Conservation (phyloP, 2,113 vertebrate species). For the Coptodon rendalli region DNA sequence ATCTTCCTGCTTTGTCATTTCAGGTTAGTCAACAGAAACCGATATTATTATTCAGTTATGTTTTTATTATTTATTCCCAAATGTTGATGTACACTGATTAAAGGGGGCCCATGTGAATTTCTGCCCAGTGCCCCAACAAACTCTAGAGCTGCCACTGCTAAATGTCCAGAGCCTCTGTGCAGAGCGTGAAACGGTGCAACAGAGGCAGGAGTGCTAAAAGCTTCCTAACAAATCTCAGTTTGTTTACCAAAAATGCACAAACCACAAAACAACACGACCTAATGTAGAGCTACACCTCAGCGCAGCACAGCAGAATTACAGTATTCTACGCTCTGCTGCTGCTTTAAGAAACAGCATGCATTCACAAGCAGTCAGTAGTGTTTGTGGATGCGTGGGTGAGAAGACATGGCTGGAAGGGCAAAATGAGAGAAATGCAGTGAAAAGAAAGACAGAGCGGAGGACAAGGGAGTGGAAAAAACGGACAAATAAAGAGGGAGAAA, state of each 20-base stretch:
- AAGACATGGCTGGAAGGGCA: background rate
- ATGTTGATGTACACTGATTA: background rate
- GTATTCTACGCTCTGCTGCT: too few relatives aligned
- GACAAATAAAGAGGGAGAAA: background rate
- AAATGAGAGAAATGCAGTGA: background rate
- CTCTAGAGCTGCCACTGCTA: background rate
- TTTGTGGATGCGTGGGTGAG: background rate
- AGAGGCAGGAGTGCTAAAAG: background rate
- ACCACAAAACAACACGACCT: background rate
- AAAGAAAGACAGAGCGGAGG: background rate
- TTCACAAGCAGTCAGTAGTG: background rate
- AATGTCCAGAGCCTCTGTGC: background rate
- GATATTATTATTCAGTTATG: background rate
- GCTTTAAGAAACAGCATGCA: background rate
- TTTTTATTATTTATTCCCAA: background rate
- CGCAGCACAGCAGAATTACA: background rate
- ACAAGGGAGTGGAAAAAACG: rapidly evolving
- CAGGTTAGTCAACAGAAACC: background rate
- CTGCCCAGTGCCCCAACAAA: background rate
- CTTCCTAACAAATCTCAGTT: background rate
- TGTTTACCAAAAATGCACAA: background rate
- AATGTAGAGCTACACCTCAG: background rate
- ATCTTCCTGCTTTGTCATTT: background rate
- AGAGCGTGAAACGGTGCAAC: background rate
- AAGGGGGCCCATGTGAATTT: background rate